Percentiles rank a stretch among this genome's conserved stretches.
Conservation (phyloP, 2,797 vertebrate species). For the Eospalax fontanierii region DNA sequence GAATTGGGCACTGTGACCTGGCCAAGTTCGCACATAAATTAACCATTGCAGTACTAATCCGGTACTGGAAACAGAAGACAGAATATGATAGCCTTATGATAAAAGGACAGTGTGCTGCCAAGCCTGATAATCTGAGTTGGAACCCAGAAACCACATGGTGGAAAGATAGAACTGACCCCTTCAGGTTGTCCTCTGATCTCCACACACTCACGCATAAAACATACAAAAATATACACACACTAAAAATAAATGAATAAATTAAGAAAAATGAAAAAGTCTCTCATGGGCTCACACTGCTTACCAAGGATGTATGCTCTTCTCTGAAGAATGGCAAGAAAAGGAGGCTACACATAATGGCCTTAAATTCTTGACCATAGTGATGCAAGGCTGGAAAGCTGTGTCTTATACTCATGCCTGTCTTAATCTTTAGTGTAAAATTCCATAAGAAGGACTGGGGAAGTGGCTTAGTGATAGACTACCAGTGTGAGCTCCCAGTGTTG, state of each 20-base stretch:
- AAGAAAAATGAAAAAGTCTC: not conserved
- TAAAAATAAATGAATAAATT: not conserved
- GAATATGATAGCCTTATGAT: slow-evolving; percentile 21
- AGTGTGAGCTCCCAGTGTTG: too few relatives aligned
- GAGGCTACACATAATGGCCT: not conserved
- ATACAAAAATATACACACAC: not conserved
- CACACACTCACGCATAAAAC: too few relatives aligned
- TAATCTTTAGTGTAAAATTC: not conserved
- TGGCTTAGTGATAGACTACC: not conserved
- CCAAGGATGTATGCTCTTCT: not conserved
- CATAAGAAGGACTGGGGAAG: not conserved
- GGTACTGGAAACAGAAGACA: slow-evolving; percentile 19
- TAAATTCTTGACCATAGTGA: not conserved
- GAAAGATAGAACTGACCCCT: too few relatives aligned
- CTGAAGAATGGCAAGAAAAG: not conserved
- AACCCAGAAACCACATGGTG: too few relatives aligned
- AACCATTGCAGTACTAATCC: not conserved
- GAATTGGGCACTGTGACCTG: not conserved
- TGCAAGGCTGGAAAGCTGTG: not conserved
- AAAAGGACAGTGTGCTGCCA: slow-evolving; percentile 42
- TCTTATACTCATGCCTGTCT: not conserved
- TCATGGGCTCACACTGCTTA: too few relatives aligned
- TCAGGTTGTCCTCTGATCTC: too few relatives aligned
- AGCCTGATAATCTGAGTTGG: too few relatives aligned
- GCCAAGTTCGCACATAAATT: slow-evolving; percentile 26